phyloP scores from a whole-genome alignment of 2,113 vertebrate genomes.

The Notarius quadriscutis region DNA sequence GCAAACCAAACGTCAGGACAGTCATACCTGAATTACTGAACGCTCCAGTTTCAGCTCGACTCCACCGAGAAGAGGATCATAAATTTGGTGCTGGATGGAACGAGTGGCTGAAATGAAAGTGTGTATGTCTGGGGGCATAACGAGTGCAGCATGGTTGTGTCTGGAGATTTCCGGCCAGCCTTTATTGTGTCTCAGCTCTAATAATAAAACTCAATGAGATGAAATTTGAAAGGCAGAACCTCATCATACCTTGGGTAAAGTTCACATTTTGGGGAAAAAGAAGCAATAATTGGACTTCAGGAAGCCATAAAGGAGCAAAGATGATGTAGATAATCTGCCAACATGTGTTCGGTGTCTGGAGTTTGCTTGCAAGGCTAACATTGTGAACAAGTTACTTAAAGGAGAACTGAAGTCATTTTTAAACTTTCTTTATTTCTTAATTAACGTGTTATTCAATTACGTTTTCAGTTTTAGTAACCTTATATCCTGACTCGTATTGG shows the following conservation, averaged over 20 bases:
- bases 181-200: slow-evolving; percentile 10
- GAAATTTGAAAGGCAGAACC: slow-evolving; percentile 10
- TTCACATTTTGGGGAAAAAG: background rate
- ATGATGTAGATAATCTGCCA: background rate
- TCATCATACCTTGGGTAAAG: background rate
- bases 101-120: background rate
- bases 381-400: background rate
- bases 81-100: background rate
- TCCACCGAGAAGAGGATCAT: background rate
- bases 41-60: background rate
- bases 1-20: background rate
- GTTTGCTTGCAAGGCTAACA: background rate
- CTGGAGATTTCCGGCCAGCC: background rate
- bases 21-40: background rate
- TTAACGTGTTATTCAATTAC: too few relatives aligned
- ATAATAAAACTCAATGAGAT: slow-evolving; percentile 2
- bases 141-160: background rate
- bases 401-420: too few relatives aligned
- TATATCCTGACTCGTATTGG: too few relatives aligned
- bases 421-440: too few relatives aligned
- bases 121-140: slow-evolving; percentile 6
- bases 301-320: background rate
- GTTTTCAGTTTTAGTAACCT: too few relatives aligned
- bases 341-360: background rate
- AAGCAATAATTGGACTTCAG: background rate